phyloP scores from a whole-genome alignment of 2,113 vertebrate genomes.

The Thermophis baileyi region DNA sequence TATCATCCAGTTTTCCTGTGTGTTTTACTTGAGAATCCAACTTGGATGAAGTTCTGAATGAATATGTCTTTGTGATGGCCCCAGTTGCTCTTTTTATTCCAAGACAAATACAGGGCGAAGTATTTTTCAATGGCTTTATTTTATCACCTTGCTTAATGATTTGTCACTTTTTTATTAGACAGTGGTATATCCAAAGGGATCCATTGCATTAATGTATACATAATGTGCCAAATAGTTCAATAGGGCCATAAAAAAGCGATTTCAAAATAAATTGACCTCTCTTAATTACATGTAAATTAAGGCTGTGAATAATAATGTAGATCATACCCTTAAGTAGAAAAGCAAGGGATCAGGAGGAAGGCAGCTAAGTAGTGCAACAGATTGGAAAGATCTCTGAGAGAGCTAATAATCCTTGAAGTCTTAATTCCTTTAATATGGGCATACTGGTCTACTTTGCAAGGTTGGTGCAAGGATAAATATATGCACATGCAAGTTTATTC shows the following conservation, averaged over 20 bases:
- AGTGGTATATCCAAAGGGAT: slow-evolving; percentile 72
- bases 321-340: slow-evolving; percentile 59
- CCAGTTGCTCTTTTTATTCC: slow-evolving; percentile 73
- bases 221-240: slow-evolving; percentile 82
- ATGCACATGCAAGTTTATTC: neutral
- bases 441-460: neutral
- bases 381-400: neutral
- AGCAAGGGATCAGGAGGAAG: slow-evolving; percentile 27
- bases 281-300: slow-evolving; percentile 73
- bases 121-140: slow-evolving; percentile 82
- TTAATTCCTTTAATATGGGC: neutral
- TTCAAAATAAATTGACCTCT: slow-evolving; percentile 78
- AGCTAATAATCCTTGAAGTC: neutral
- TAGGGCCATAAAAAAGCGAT: slow-evolving; percentile 76
- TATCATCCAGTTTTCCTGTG: neutral
- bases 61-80: slow-evolving; percentile 40
- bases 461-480: neutral
- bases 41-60: slow-evolving; percentile 20
- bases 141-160: slow-evolving; percentile 82
- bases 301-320: slow-evolving; percentile 70
- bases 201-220: slow-evolving; percentile 76
- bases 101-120: slow-evolving; percentile 73
- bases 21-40: slow-evolving; percentile 48
- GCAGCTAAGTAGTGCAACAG: slow-evolving; percentile 19
- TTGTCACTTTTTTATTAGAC: slow-evolving; percentile 78